These are phyloP conservation scores for Opisthograptis luteolata DNA, from an alignment of 2,888 invertebrate species.

Conservation along the genomic window DNA sequence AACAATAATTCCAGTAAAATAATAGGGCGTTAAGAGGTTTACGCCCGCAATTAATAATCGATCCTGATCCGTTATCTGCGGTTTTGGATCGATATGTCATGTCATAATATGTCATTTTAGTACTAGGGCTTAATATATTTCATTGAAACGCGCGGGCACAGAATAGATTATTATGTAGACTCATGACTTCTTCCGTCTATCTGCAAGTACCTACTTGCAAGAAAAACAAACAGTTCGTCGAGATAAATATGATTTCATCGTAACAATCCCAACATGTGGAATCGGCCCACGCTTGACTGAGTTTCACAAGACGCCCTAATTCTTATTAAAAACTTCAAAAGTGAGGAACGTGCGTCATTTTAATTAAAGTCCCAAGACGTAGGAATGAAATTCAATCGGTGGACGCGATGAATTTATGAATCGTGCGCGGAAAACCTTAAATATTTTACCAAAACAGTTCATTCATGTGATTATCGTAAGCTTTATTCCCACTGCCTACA, in stretches of 20 bases:
- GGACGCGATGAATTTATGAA: background rate
- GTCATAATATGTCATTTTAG: too few species aligned
- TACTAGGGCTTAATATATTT: too few species aligned
- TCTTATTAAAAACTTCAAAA: constrained; percentile 9
- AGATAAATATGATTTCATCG: constrained; percentile 28
- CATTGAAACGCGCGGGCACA: too few species aligned
- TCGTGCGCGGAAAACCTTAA: background rate
- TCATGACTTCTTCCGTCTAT: constrained; percentile 7
- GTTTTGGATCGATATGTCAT: too few species aligned
- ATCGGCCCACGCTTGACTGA: constrained; percentile 11
- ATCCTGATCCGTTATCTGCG: too few species aligned
- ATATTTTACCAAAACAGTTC: too few species aligned
- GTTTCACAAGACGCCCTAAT: constrained; percentile 29
- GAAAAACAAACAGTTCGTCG: constrained; percentile 16
- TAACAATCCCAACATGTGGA: constrained; percentile 19
- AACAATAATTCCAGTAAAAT: too few species aligned
- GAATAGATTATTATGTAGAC: background rate
- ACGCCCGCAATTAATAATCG: too few species aligned
- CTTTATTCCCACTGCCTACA: too few species aligned
- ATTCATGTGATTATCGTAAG: too few species aligned
- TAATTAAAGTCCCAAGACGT: constrained; percentile 9
- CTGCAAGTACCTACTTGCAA: constrained; percentile 9
- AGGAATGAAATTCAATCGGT: background rate
- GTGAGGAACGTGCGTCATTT: constrained; percentile 7
- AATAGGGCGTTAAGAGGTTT: too few species aligned